Evolutionary conservation across 2,113 vertebrate species (phyloP).

Genomic region (Sinocyclocheilus grahami): DNA sequence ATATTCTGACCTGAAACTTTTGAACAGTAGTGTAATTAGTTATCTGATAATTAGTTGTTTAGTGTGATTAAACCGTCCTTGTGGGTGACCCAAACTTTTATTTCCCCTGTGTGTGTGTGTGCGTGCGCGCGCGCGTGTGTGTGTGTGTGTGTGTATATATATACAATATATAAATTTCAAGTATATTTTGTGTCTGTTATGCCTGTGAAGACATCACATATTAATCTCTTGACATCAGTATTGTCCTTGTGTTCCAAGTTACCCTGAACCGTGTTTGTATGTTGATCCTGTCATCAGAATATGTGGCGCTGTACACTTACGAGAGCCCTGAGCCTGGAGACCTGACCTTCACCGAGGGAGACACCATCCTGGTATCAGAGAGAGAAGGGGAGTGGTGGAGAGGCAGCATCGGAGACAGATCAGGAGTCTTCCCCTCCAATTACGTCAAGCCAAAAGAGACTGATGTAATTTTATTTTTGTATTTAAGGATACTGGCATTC

Average conservation of each 20-base stretch:
- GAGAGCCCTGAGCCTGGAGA: conserved; percentile 88
- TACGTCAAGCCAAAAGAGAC: conserved; percentile 91
- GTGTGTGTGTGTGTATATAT: too few species aligned
- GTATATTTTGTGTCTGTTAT: conserved; percentile 7
- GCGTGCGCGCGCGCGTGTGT: too few species aligned
- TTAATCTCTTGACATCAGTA: not conserved
- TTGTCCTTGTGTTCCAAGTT: not conserved
- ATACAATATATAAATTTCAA: not conserved
- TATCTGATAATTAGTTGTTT: too few species aligned
- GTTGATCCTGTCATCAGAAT: conserved; percentile 75
- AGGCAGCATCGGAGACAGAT: conserved; percentile 83
- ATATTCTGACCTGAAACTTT: too few species aligned
- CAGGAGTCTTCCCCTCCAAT: conserved; percentile 91
- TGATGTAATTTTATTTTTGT: conserved; percentile 76
- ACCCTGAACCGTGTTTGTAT: not conserved
- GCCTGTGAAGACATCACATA: not conserved
- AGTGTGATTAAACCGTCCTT: too few species aligned
- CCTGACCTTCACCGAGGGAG: conserved; percentile 87
- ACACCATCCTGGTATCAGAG: conserved; percentile 88
- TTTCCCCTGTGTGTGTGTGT: too few species aligned
- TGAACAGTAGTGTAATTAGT: too few species aligned
- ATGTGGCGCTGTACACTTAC: conserved; percentile 87
- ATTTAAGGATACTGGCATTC: not conserved
- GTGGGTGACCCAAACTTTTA: not conserved
- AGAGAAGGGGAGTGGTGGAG: conserved; percentile 97